phyloP scores from a whole-genome alignment of 2,113 vertebrate genomes.

The Dolichallabes microphthalmus region DNA sequence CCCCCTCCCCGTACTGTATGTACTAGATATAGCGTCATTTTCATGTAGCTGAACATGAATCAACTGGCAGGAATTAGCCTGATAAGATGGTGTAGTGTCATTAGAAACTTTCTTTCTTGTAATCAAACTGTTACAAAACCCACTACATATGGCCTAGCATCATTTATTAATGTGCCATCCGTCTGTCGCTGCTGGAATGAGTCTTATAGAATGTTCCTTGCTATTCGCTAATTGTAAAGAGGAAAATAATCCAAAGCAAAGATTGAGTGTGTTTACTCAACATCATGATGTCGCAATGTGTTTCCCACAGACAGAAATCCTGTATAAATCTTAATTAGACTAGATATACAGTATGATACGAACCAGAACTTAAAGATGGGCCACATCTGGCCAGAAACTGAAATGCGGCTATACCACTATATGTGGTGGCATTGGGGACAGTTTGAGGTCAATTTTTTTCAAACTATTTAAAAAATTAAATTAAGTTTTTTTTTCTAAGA shows the following conservation, averaged over 20 bases:
- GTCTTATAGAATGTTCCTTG: constrained; percentile 57
- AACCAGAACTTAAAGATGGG: background rate
- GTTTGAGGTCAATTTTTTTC: background rate
- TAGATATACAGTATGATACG: background rate
- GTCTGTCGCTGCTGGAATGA: constrained; percentile 66
- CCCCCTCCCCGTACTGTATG: background rate
- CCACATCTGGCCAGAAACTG: background rate
- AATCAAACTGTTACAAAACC: constrained; percentile 10
- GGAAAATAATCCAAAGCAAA: background rate
- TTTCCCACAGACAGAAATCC: no score
- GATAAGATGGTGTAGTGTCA: background rate
- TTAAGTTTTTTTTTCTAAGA: background rate
- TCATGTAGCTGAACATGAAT: background rate
- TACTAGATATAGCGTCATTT: background rate
- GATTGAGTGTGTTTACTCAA: background rate
- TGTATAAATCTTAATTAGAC: background rate
- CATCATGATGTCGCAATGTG: background rate
- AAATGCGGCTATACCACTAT: background rate
- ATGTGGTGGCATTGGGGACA: background rate
- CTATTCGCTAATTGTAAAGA: background rate
- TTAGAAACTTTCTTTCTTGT: constrained; percentile 19
- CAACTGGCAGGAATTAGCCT: background rate
- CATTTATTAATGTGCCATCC: constrained; percentile 68
- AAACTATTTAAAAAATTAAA: background rate
- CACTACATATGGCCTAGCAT: constrained; percentile 41